Percentiles rank a stretch among this genome's conserved stretches.
These are phyloP conservation scores for Nylanderia fulva DNA, from an alignment of 1,140 invertebrate genomes.

Conservation along the genomic window DNA sequence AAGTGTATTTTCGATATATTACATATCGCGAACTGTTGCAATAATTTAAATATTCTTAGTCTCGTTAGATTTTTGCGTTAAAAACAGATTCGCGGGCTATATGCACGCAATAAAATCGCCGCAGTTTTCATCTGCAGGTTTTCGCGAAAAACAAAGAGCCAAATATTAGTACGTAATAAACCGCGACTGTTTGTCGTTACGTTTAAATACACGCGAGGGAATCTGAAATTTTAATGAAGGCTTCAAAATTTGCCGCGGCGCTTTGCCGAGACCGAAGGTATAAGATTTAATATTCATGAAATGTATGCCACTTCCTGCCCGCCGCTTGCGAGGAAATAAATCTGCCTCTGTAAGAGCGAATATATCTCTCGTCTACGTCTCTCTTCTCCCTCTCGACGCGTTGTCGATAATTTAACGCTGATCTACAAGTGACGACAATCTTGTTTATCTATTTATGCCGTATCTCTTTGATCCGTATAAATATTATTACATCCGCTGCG, in stretches of 20 bases:
- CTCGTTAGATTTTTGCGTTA: not conserved
- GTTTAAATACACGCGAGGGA: slow-evolving; percentile 31
- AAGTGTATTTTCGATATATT: not conserved
- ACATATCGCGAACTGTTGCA: not conserved
- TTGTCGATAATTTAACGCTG: slow-evolving; percentile 26
- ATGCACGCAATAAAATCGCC: slow-evolving; percentile 38
- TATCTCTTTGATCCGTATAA: slow-evolving; percentile 29
- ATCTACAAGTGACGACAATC: slow-evolving; percentile 8
- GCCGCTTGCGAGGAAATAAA: slow-evolving; percentile 38
- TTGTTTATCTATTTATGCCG: slow-evolving; percentile 38
- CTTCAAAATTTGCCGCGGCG: slow-evolving; percentile 51
- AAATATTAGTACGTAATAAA: slow-evolving; percentile 41
- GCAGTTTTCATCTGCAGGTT: slow-evolving; percentile 35
- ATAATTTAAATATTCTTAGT: not conserved
- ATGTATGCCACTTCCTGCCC: slow-evolving; percentile 49
- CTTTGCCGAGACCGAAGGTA: slow-evolving; percentile 33
- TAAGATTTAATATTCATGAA: slow-evolving; percentile 64
- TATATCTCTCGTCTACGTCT: not conserved
- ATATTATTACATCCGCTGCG: slow-evolving; percentile 11
- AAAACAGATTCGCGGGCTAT: not conserved
- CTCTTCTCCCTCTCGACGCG: not conserved
- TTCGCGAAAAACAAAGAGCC: slow-evolving; percentile 23
- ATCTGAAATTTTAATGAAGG: slow-evolving; percentile 57
- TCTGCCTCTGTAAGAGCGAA: slow-evolving; percentile 1
- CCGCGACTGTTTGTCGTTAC: slow-evolving; percentile 42